phyloP scores from a whole-genome alignment of 2,888 invertebrate genomes.

The Ophion ventricosus region DNA sequence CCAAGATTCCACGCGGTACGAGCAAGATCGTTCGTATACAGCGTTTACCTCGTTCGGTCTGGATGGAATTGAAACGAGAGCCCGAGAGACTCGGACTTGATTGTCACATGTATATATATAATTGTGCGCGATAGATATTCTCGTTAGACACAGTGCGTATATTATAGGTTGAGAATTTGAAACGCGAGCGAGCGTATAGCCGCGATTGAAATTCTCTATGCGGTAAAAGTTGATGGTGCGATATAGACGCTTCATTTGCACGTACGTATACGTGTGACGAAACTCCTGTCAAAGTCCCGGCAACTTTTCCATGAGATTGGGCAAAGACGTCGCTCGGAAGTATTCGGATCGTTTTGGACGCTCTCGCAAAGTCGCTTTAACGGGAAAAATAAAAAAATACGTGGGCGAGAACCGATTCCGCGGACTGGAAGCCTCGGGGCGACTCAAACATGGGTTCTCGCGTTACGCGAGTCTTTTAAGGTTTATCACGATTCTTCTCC shows the following conservation, averaged over 20 bases:
- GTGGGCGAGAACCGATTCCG: conserved; percentile 61
- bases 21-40: conserved; percentile 45
- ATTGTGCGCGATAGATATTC: conserved; percentile 41
- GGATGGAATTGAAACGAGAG: conserved; percentile 56
- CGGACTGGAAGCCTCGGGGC: conserved; percentile 30
- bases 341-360: too few relatives aligned
- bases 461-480: background rate
- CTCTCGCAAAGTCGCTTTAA: background rate
- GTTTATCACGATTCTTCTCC: conserved; percentile 1
- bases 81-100: conserved; percentile 29
- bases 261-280: background rate
- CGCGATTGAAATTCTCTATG: conserved; percentile 53
- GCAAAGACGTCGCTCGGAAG: too few relatives aligned
- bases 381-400: conserved; percentile 32
- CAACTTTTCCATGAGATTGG: conserved; percentile 23
- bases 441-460: conserved; percentile 38
- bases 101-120: background rate
- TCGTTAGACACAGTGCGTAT: conserved; percentile 47
- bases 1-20: conserved; percentile 45
- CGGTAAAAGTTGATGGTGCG: conserved; percentile 39
- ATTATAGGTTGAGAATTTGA: conserved; percentile 36
- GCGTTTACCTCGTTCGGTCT: conserved; percentile 49
- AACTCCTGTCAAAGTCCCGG: background rate
- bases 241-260: conserved; percentile 2
- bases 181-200: background rate